A percentile compares a stretch with the other conserved stretches of the same genome.
Evolutionary conservation across 2,888 invertebrate genomes (phyloP).

Genomic region (Himalopsyche japonica): DNA sequence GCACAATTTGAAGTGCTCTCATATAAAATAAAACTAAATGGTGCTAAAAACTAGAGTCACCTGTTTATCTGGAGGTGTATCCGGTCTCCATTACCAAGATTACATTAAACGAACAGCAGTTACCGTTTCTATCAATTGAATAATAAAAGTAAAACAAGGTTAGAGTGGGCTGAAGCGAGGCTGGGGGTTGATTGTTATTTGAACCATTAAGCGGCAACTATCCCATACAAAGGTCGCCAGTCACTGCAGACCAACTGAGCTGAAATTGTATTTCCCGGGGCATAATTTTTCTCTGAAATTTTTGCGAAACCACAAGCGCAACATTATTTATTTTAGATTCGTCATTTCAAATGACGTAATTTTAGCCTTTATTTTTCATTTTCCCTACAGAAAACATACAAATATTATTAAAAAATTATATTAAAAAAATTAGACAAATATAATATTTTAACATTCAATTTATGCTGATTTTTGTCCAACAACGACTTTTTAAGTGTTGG

Average conservation of each 20-base stretch:
- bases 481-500: too few relatives aligned
- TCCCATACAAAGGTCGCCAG: not conserved
- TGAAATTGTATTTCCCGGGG: not conserved
- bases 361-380: too few relatives aligned
- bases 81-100: constrained; percentile 13
- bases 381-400: too few relatives aligned
- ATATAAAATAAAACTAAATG: not conserved
- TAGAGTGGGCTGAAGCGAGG: not conserved
- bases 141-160: constrained; percentile 32
- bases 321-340: too few relatives aligned
- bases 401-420: too few relatives aligned
- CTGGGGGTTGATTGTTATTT: constrained; percentile 17
- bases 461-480: too few relatives aligned
- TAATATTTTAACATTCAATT: too few relatives aligned
- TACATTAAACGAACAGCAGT: constrained; percentile 16
- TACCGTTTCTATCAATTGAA: constrained; percentile 30
- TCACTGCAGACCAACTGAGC: not conserved
- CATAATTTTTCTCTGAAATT: not conserved
- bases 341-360: too few relatives aligned
- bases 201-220: constrained; percentile 10
- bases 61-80: not conserved
- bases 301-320: not conserved
- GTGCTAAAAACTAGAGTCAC: not conserved
- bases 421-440: too few relatives aligned
- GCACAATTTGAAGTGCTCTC: too few relatives aligned